Percentiles rank a stretch among this genome's conserved stretches.
Conservation (phyloP, 2,888 invertebrate species). For the Emmelina monodactyla region DNA sequence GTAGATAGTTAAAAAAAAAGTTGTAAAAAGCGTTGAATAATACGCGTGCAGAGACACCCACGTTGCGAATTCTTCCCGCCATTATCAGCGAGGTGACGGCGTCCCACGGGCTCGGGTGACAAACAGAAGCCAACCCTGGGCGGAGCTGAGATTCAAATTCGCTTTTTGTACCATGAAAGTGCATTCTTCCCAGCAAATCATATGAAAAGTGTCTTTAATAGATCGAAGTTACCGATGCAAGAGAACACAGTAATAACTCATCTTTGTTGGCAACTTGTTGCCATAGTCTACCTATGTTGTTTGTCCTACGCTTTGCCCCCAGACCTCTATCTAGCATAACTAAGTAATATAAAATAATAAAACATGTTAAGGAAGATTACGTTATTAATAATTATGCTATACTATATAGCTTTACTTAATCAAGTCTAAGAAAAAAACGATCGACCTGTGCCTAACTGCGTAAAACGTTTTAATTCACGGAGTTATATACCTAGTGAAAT, state of each 20-base stretch:
- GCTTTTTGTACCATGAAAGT: constrained; percentile 30
- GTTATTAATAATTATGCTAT: too few species aligned
- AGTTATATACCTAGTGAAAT: too few species aligned
- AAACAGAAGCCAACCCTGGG: constrained; percentile 47
- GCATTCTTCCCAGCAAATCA: constrained; percentile 39
- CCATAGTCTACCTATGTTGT: background rate
- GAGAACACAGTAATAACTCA: too few species aligned
- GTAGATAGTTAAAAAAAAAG: background rate
- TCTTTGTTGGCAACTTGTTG: background rate
- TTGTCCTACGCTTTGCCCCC: too few species aligned
- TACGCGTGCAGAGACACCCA: constrained; percentile 54
- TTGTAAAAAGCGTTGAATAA: constrained; percentile 48
- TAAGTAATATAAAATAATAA: too few species aligned
- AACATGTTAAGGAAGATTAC: too few species aligned
- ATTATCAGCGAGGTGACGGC: constrained; percentile 41
- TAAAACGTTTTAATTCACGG: too few species aligned
- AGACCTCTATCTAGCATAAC: too few species aligned
- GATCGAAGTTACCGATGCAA: too few species aligned
- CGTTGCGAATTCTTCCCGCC: constrained; percentile 44
- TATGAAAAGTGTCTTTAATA: constrained; percentile 21
- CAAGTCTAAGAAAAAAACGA: too few species aligned
- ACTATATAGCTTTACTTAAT: too few species aligned
- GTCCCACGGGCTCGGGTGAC: constrained; percentile 58
- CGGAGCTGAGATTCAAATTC: constrained; percentile 35
- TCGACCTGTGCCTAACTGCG: too few species aligned